Evolutionary conservation across 2,888 invertebrate genomes (phyloP), one percentile per base, ranked within the genome.

Genomic region (Acanthosepion esculentum): DNA sequence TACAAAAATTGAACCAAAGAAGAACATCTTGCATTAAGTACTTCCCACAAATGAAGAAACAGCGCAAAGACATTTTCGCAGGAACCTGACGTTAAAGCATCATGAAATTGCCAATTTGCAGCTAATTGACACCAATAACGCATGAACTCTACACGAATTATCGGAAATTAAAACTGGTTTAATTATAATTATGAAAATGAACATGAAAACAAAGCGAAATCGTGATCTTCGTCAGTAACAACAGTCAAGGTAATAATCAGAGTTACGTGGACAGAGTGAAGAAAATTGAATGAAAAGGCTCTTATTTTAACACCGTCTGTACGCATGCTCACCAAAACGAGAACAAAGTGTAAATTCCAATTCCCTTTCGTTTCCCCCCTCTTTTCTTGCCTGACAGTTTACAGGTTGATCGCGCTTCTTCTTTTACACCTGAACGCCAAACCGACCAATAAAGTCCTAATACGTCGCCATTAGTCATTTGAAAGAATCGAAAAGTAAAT

Each of bases 391-490:
- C n/a, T 78, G 78, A 78, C n/a, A 78, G 78, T n/a, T 78, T 78
- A 78, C 78, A 78, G 78, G n/a, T 78, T n/a, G 78, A 33, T n/a
- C n/a, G 78, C n/a, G 78, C 15, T 78, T n/a, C 12, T n/a, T 15
- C n/a, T 78, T 12, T n/a, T 10, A 78, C 78, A 78, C 78, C 78
- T 78, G n/a, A 78, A n/a, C 78, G n/a, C 15, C 78, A n/a, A 78
- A 78, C n/a, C n/a, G 33, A 78, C 78, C n/a, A 78, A 78, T 78
- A n/a, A 78, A n/a, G n/a, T 78, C 78, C n/a, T n/a, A n/a, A n/a
- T n/a, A n/a, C 78, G 78, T 15, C 78, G n/a, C 78, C 78, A 33
- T 78, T 78, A n/a, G n/a, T 78, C 78, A 78, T 78, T 78, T 78
- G 4, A n/a, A 12, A n/a, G n/a, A n/a, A 78, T 78, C n/a, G n/a